phyloP scores from a whole-genome alignment of 2,113 vertebrate genomes.

The Gymnarchus niloticus region DNA sequence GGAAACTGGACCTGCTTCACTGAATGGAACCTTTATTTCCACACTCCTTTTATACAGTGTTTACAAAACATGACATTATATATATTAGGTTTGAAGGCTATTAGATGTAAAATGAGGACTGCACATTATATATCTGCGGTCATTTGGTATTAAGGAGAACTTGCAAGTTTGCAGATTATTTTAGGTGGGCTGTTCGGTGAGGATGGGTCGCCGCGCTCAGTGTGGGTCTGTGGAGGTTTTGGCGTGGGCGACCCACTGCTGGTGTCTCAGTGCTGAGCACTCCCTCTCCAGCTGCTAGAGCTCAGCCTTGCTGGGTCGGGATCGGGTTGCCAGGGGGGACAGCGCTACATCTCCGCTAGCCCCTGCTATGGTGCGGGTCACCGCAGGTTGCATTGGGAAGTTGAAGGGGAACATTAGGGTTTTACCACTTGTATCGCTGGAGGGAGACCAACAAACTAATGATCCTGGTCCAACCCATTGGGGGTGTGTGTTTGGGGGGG shows the following conservation, averaged over 20 bases:
- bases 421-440: background rate
- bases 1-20: background rate
- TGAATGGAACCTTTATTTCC: background rate
- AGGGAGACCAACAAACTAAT: background rate
- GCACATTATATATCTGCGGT: background rate
- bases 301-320: background rate
- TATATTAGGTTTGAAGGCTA: background rate
- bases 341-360: background rate
- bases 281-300: background rate
- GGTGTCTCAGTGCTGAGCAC: background rate
- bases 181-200: background rate
- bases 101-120: background rate
- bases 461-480: background rate
- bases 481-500: background rate
- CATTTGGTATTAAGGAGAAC: background rate
- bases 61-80: background rate
- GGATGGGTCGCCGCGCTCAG: background rate
- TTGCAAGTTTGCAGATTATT: background rate
- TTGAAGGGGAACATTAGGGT: background rate
- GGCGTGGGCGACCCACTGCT: background rate
- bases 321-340: background rate
- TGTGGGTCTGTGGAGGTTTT: background rate
- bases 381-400: background rate
- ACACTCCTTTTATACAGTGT: background rate
- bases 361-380: background rate